Evolutionary conservation across 1,140 invertebrate genomes (phyloP).

Genomic region (Stegodyphus dumicola): DNA sequence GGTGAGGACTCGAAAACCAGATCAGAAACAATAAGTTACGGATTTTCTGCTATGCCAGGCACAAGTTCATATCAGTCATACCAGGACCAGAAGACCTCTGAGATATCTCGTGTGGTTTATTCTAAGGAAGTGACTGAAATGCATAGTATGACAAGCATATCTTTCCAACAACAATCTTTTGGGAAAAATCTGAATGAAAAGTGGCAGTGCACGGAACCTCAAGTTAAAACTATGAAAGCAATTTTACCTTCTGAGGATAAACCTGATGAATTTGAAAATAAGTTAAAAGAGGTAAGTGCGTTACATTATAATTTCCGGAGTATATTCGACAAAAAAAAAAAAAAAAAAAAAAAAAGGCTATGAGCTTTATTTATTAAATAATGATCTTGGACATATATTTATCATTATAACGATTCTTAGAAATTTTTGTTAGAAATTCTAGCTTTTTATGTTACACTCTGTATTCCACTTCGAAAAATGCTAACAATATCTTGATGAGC

Average conservation of each 20-base stretch:
- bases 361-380: too few relatives aligned
- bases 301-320: not conserved
- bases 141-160: slow-evolving; percentile 42
- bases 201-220: slow-evolving; percentile 40
- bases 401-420: too few relatives aligned
- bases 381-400: too few relatives aligned
- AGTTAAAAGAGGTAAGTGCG: slow-evolving; percentile 26
- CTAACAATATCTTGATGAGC: too few relatives aligned
- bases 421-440: too few relatives aligned
- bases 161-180: slow-evolving; percentile 50
- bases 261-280: slow-evolving; percentile 9
- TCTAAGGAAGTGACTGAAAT: slow-evolving; percentile 53
- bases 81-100: not conserved
- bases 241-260: not conserved
- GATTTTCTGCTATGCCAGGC: slow-evolving; percentile 7
- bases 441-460: too few relatives aligned
- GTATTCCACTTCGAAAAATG: too few relatives aligned
- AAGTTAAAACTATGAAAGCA: not conserved
- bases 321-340: too few relatives aligned
- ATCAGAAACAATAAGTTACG: slow-evolving; percentile 34
- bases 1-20: not conserved
- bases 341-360: too few relatives aligned
- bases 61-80: not conserved
- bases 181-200: slow-evolving; percentile 17
- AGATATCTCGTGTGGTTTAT: slow-evolving; percentile 43